These are phyloP conservation scores for Pterocles gutturalis DNA, from an alignment of 2,113 vertebrate species.

Conservation along the genomic window DNA sequence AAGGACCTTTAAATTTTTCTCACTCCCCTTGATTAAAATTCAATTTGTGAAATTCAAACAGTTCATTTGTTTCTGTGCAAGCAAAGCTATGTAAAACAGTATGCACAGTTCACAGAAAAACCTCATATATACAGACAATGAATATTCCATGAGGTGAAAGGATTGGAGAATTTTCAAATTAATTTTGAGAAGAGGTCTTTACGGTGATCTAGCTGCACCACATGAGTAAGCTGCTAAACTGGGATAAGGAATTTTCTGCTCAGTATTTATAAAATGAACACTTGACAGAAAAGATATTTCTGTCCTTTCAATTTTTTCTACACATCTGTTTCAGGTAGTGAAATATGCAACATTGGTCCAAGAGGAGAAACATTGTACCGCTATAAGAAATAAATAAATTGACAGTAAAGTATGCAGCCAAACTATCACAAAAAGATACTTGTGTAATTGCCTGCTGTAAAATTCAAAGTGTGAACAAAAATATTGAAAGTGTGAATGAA, in stretches of 20 bases:
- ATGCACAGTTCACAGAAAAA: background rate
- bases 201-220: background rate
- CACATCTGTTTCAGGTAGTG: background rate
- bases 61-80: background rate
- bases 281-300: background rate
- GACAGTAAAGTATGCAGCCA: background rate
- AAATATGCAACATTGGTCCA: background rate
- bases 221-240: background rate
- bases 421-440: background rate
- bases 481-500: too few species aligned
- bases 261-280: background rate
- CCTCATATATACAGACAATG: background rate
- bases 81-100: background rate
- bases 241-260: background rate
- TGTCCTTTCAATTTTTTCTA: background rate
- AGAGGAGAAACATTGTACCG: background rate
- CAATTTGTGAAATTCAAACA: background rate
- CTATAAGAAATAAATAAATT: background rate
- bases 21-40: background rate
- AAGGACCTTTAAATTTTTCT: background rate
- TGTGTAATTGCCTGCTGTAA: background rate
- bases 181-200: background rate
- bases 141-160: background rate
- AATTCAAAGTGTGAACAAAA: background rate
- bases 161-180: background rate